A percentile compares a stretch with the other conserved stretches of the same genome.
Evolutionary conservation across 2,888 invertebrate species (phyloP).

Genomic region (Ormia ochracea): DNA sequence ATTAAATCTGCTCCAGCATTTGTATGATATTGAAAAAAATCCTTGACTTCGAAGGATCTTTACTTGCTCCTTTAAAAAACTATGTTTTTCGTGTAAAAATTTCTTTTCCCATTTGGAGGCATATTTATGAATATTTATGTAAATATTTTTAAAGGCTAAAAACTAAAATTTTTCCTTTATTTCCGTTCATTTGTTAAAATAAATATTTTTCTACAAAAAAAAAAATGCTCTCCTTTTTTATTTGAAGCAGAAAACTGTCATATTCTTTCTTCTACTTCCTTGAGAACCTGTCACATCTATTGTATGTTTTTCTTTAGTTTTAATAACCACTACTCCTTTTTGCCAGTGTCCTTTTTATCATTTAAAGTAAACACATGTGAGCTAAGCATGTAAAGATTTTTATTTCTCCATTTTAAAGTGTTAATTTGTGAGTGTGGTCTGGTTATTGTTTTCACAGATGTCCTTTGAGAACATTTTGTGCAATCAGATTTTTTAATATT

Average conservation of each 20-base stretch:
- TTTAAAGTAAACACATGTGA: constrained; percentile 29
- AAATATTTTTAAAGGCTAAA: no score
- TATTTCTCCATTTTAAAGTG: not conserved
- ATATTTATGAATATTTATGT: no score
- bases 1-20: no score
- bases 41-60: no score
- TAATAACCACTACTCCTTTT: constrained; percentile 24
- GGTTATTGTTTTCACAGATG: constrained; percentile 51
- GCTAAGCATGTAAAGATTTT: constrained; percentile 43
- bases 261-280: not conserved
- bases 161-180: constrained; percentile 43
- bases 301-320: not conserved
- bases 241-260: constrained; percentile 3
- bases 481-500: not conserved
- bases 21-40: no score
- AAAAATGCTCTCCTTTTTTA: constrained; percentile 30
- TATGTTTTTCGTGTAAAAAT: no score
- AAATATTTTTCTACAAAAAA: constrained; percentile 48
- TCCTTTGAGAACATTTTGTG: not conserved
- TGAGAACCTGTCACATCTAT: constrained; percentile 35
- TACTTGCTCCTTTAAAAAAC: no score
- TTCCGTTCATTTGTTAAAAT: constrained; percentile 56
- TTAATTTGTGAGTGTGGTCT: constrained; percentile 23
- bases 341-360: constrained; percentile 6
- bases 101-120: no score